A percentile compares a stretch with the other conserved stretches of the same genome.
Conservation (phyloP, 1,140 invertebrate species). For the Bombus sibiricus region DNA sequence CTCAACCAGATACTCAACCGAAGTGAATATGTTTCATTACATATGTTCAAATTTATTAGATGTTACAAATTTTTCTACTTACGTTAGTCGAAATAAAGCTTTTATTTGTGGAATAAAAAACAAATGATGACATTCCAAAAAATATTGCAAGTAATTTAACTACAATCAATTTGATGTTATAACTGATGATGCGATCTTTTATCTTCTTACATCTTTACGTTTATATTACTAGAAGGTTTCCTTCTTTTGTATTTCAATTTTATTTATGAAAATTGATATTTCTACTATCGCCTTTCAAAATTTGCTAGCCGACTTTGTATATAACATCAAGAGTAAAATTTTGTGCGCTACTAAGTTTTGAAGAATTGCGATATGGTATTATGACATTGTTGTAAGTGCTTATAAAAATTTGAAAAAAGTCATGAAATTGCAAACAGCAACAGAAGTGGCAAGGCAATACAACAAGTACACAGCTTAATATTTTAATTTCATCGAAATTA, state of each 20-base stretch:
- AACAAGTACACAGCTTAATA: not conserved
- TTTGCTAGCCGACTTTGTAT: constrained; percentile 26
- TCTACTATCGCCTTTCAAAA: constrained; percentile 9
- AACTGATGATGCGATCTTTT: not conserved
- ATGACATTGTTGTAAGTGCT: not conserved
- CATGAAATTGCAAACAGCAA: not conserved
- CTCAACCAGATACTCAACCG: constrained; percentile 71
- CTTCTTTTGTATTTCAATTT: not conserved
- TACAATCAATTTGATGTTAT: not conserved
- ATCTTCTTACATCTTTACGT: not conserved
- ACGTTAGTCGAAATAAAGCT: not conserved
- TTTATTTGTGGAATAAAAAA: not conserved
- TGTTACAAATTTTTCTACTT: not conserved
- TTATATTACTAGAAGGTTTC: not conserved
- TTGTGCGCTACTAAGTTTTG: not conserved
- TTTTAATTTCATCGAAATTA: not conserved
- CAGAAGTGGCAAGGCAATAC: not conserved
- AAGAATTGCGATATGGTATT: not conserved
- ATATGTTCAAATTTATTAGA: not conserved
- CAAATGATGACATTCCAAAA: constrained; percentile 42
- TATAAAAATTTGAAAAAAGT: not conserved
- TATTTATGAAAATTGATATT: not conserved
- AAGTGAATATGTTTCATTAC: constrained; percentile 59
- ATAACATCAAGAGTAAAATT: not conserved
- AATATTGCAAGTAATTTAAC: not conserved